phyloP scores from a whole-genome alignment of 2,797 vertebrate genomes.

The Euthynnus affinis region DNA sequence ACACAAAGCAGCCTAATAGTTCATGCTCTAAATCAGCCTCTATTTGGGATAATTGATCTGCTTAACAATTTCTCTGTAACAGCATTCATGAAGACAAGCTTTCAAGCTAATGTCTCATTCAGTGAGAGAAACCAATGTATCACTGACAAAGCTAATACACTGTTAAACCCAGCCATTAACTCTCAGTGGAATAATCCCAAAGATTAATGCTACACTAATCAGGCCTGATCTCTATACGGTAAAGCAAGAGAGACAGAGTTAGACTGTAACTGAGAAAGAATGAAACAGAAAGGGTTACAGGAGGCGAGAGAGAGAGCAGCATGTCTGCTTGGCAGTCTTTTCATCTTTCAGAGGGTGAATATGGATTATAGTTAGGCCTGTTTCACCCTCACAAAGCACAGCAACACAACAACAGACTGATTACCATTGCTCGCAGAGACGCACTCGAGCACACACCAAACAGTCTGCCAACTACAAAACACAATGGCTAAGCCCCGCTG shows the following conservation, averaged over 20 bases:
- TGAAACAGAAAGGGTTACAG: conserved; percentile 14
- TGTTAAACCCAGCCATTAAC: conserved; percentile 50
- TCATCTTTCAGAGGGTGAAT: conserved; percentile 62
- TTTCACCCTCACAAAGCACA: conserved; percentile 50
- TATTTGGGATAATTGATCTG: background rate
- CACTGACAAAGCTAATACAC: conserved; percentile 58
- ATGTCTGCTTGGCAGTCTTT: conserved; percentile 57
- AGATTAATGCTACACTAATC: conserved; percentile 56
- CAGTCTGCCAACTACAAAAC: conserved; percentile 42
- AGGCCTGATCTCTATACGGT: conserved; percentile 45
- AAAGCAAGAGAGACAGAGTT: conserved; percentile 25
- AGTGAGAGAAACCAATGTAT: conserved; percentile 17
- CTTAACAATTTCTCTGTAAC: background rate
- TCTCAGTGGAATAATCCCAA: conserved; percentile 53
- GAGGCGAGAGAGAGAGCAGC: conserved; percentile 1
- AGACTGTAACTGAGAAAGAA: conserved; percentile 16
- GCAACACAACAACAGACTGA: conserved; percentile 51
- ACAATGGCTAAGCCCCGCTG: conserved; percentile 29
- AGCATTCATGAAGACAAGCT: background rate
- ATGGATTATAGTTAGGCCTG: conserved; percentile 57
- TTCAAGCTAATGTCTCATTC: conserved; percentile 32
- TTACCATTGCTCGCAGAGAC: conserved; percentile 34
- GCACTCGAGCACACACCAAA: conserved; percentile 36
- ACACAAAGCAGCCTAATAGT: background rate
- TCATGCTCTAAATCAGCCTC: background rate